Conservation (phyloP, 2,113 vertebrate species). For the Pongo pygmaeus region DNA sequence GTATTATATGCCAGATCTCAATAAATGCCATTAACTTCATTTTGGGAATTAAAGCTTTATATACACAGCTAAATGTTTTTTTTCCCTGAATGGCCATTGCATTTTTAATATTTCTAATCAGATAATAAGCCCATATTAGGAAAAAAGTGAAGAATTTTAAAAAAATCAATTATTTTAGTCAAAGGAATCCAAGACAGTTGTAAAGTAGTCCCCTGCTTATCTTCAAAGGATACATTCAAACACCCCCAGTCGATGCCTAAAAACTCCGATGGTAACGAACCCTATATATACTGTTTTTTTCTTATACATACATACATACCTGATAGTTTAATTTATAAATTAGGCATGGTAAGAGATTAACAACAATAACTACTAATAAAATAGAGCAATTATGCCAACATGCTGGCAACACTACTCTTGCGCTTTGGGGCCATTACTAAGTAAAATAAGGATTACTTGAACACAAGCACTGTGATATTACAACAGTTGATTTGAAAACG, state of each 20-base stretch:
- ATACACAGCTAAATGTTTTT: not conserved
- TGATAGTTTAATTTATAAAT: not conserved
- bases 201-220: not conserved
- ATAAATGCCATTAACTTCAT: not conserved
- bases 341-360: not conserved
- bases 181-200: not conserved
- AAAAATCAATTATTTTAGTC: not conserved
- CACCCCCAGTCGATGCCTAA: not conserved
- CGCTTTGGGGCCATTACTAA: not conserved
- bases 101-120: slow-evolving; percentile 19
- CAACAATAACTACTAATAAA: not conserved
- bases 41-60: slow-evolving; percentile 6
- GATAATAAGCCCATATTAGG: not conserved
- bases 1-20: not conserved
- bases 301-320: not conserved
- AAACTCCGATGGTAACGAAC: not conserved
- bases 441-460: not conserved
- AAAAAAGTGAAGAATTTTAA: not conserved
- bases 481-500: not conserved
- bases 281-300: not conserved
- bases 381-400: not conserved
- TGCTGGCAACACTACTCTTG: not conserved
- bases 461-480: not conserved
- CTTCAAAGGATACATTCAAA: not conserved
- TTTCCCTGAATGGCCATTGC: not conserved